Conservation (phyloP, 2,888 invertebrate genomes). For the Drosophila tripunctata region DNA sequence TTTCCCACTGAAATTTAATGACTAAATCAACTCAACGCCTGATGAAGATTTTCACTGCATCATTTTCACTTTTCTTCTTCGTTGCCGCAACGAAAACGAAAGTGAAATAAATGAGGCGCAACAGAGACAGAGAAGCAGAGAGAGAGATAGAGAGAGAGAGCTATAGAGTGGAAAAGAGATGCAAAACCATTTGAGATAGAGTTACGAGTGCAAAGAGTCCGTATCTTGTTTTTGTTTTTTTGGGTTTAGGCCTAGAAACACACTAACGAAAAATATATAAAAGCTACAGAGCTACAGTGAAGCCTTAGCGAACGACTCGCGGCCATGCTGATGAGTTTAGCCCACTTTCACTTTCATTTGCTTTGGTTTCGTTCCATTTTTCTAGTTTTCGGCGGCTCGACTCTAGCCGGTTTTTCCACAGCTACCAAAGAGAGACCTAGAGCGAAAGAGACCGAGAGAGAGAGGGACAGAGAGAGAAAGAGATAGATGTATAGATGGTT, state of each 20-base stretch:
- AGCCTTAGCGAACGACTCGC: constrained; percentile 35
- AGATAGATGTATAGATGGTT: background rate
- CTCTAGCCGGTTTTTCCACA: constrained; percentile 66
- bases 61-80: constrained; percentile 70
- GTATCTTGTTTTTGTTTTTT: constrained; percentile 12
- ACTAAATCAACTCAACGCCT: constrained; percentile 43
- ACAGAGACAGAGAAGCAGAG: constrained; percentile 32
- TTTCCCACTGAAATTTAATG: constrained; percentile 45
- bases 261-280: no score
- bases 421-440: no score
- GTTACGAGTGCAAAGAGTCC: constrained; percentile 41
- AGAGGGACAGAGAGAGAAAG: background rate
- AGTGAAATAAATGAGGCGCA: constrained; percentile 56
- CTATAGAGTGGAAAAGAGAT: background rate
- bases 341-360: constrained; percentile 81
- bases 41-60: constrained; percentile 65
- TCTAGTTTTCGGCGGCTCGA: constrained; percentile 38
- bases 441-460: constrained; percentile 5
- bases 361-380: constrained; percentile 58
- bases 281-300: constrained; percentile 28
- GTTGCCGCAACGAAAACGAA: constrained; percentile 64
- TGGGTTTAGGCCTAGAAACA: constrained; percentile 44
- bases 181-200: constrained; percentile 4
- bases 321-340: constrained; percentile 74
- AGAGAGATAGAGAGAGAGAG: background rate